Evolutionary conservation across 64 coral and sea anemone genomes (phyloP), one percentile per base, ranked within the genome.

Genomic region (Anthopleura sola): DNA sequence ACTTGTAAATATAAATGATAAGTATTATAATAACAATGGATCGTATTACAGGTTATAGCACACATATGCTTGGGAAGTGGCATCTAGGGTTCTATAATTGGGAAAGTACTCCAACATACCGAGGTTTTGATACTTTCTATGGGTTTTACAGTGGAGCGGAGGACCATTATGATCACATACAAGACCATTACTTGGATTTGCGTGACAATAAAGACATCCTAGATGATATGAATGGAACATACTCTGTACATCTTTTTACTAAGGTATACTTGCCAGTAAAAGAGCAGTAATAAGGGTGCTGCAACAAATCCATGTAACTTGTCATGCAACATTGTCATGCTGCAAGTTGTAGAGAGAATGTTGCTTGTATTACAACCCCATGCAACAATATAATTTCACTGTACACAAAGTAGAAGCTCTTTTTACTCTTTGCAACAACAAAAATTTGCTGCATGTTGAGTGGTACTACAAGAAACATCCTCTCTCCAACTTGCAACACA

Each of bases 51-150:
- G 92, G 92, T 34, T 97, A 97, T 74, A 92, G 68, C 37, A 97
- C 94, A 21, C 94, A 97, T 76, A 90, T 97, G 94, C 76, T 93
- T 13, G 94, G 94, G 23, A 97, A 97, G 47, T 97, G 94, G 94
- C 94, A 97, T 89, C 80, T 97, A 38, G 94, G 94, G 40, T 92
- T 93, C 85, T 97, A 90, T 33, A 86, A 89, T 78, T 93, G 82
- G 91, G 94, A 82, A 19, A 91, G 91, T 53, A 93, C 94, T 2
- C 94, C 94, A 50, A 93, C 92, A 17, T 89, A 93, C 49, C 75
- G 92, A 38, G 92, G 92, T 26, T 93, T 93, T 86, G 94, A 97
- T 75, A 93, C 94, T 26, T 97, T 97, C 36, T 97, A 93, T 83
- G 90, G 94, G 2, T 89, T 93, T 57, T 90, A 92, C 75, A 89